Percentiles rank a stretch among this genome's conserved stretches.
Evolutionary conservation across 2,888 invertebrate genomes (phyloP).

Genomic region (Dryococelus australis): DNA sequence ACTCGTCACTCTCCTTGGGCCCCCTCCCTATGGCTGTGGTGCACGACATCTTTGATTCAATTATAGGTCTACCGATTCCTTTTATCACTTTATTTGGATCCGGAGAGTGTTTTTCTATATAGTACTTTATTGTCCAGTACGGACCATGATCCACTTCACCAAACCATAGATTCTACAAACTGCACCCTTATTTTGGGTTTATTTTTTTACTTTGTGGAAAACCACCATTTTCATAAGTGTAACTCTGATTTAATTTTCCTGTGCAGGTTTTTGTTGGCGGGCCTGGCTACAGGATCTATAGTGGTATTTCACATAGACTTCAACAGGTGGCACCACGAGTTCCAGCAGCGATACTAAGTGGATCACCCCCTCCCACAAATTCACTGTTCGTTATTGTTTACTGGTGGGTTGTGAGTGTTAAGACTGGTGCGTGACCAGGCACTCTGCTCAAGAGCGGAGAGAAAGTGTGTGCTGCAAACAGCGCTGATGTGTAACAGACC

Average conservation of each 20-base stretch:
- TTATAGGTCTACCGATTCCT: too few relatives aligned
- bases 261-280: constrained; percentile 94
- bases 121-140: too few relatives aligned
- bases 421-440: not conserved
- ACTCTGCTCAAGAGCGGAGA: not conserved
- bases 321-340: constrained; percentile 97
- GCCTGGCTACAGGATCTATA: constrained; percentile 95
- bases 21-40: too few relatives aligned
- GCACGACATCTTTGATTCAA: too few relatives aligned
- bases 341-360: constrained; percentile 87
- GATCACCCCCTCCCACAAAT: not conserved
- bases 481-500: not conserved
- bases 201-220: too few relatives aligned
- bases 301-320: constrained; percentile 99
- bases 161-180: too few relatives aligned
- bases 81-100: too few relatives aligned
- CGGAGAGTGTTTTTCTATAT: too few relatives aligned
- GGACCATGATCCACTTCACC: too few relatives aligned
- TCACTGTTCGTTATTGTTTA: not conserved
- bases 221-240: too few relatives aligned
- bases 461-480: not conserved
- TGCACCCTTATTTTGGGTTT: too few relatives aligned
- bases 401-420: not conserved
- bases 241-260: constrained; percentile 38
- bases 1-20: too few relatives aligned